Evolutionary conservation across 1,140 invertebrate genomes (phyloP), one percentile per base, ranked within the genome.

Genomic region (Heliothis subflexa): DNA sequence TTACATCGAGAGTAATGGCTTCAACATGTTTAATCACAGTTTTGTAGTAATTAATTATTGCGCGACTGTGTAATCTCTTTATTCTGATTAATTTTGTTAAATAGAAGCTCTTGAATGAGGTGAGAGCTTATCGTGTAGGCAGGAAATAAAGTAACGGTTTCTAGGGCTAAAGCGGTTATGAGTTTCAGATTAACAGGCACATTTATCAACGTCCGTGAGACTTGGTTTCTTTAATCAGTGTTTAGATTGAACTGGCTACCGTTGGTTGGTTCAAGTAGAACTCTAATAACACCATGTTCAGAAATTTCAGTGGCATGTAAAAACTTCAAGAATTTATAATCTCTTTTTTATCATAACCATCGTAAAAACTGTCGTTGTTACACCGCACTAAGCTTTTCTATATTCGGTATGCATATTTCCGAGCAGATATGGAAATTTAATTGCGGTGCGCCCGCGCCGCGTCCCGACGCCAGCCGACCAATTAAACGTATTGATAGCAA

Each of bases 401-500:
- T 76, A 66, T 76, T 66, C 59, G 61, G 74, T 66, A 66, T 76
- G 74, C 74, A 76, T 76, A 76, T 76, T 76, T 76, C 61, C 14
- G 55, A 76, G 82, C 82, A 74, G 83, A 86, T 91, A 91, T 88
- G 88, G 85, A 79, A 83, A 88, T 88, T 85, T 79, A 85, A 88
- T 86, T 74, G 78, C 78, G 75, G 75, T 61, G 72, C 64, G 71
- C 45, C 40, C 52, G 80, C 81, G 72, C 77, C 57, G 59, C 52
- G 76, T 55, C 81, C 54, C 16, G 78, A 52, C 76, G 64, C 52
- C 52, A 25, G 81, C 40, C 83, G 71, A 52, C 79, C 85, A 87
- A 91, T 90, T 92, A 91, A 83, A 82, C 86, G 81, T 90, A 86
- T 86, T 89, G 83, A 88, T 90, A 88, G 85, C 81, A 83, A 87